Evolutionary conservation across 2,888 invertebrate genomes (phyloP).

Genomic region (Morpho helenor): DNA sequence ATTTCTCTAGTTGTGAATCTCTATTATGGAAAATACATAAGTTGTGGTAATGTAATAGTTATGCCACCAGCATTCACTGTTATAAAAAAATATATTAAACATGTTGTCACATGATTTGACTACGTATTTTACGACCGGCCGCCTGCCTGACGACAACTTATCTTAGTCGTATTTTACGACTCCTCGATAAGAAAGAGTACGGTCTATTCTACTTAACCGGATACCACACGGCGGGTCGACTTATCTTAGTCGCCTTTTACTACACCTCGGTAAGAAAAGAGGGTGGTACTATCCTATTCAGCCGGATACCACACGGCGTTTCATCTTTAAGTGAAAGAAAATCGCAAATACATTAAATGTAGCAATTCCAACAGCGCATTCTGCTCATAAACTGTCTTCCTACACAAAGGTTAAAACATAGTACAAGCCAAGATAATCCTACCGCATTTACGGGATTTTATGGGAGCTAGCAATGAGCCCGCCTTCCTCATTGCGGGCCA

Average conservation of each 20-base stretch:
- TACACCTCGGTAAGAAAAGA: no score
- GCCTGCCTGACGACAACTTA: no score
- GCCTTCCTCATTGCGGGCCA: constrained; percentile 24
- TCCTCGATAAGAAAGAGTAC: no score
- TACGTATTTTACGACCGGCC: no score
- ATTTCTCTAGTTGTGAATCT: no score
- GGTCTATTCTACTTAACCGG: no score
- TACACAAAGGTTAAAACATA: constrained; percentile 1
- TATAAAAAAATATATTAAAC: constrained; percentile 36
- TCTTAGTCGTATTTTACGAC: no score
- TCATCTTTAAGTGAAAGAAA: not conserved
- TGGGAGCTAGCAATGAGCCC: constrained; percentile 10
- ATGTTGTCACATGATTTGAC: no score
- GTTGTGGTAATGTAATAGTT: constrained; percentile 3
- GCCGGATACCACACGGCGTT: no score
- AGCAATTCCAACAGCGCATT: constrained; percentile 19
- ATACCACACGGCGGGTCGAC: no score
- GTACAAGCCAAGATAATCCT: not conserved
- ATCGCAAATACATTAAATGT: not conserved
- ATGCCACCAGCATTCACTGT: constrained; percentile 35
- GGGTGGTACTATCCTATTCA: no score
- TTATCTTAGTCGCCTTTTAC: no score
- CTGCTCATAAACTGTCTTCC: constrained; percentile 10
- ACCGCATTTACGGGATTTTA: constrained; percentile 12
- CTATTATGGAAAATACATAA: not conserved